Percentiles rank a stretch among this genome's conserved stretches.
These are phyloP conservation scores for Calyptommatus sinebrachiatus DNA, from an alignment of 2,113 vertebrate genomes.

Conservation along the genomic window DNA sequence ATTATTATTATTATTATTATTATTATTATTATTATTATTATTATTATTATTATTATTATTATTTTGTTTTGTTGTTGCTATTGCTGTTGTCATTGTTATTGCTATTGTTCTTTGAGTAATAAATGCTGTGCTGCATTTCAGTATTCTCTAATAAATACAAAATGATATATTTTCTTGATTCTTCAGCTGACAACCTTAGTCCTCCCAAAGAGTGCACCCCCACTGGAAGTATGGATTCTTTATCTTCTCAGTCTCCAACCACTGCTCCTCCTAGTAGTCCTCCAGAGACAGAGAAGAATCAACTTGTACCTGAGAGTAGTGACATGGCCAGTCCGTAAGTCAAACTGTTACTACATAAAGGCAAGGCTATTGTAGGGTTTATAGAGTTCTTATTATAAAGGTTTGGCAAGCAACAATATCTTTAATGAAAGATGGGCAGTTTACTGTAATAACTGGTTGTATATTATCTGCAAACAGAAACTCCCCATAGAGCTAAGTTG, in stretches of 20 bases:
- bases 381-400: neutral
- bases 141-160: neutral
- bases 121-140: neutral
- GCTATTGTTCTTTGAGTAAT: too few species aligned
- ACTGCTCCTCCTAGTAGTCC: constrained; percentile 67
- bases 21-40: too few species aligned
- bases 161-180: constrained; percentile 19
- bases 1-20: too few species aligned
- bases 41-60: too few species aligned
- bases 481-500: neutral
- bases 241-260: constrained; percentile 88
- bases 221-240: constrained; percentile 86
- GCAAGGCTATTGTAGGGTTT: neutral
- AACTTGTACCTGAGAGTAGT: constrained; percentile 61
- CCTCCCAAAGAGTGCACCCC: constrained; percentile 80
- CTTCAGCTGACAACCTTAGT: constrained; percentile 69
- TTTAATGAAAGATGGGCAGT: neutral
- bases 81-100: too few species aligned
- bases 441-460: neutral
- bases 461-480: neutral
- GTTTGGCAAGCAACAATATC: neutral
- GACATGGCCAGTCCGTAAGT: constrained; percentile 68
- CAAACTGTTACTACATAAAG: neutral
- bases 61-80: too few species aligned
- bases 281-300: constrained; percentile 71